These are phyloP conservation scores for Aricia agestis DNA, from an alignment of 1,140 invertebrate genomes.

Conservation along the genomic window DNA sequence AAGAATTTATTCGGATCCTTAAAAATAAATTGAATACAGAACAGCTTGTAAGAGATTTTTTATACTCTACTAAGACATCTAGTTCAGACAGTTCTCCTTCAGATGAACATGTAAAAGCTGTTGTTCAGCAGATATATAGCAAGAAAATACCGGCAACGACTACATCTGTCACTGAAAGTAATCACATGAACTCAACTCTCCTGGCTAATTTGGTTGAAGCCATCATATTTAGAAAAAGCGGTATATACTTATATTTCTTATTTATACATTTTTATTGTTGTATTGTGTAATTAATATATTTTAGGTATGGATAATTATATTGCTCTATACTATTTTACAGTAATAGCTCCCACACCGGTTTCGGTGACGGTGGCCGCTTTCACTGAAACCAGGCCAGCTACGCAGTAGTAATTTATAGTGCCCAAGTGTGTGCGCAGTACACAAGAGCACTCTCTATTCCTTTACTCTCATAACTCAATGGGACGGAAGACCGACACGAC, in stretches of 20 bases:
- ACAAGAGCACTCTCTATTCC: no score
- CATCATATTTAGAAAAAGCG: constrained; percentile 57
- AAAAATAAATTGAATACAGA: constrained; percentile 57
- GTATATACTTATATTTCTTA: constrained; percentile 31
- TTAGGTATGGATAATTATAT: no score
- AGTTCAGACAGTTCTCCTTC: constrained; percentile 35
- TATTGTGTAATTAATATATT: no score
- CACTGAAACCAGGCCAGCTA: no score
- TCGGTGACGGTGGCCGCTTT: no score
- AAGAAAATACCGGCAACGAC: constrained; percentile 44
- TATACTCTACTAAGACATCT: constrained; percentile 33
- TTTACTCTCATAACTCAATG: no score
- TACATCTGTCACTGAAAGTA: constrained; percentile 36
- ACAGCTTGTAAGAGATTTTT: constrained; percentile 47
- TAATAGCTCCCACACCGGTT: no score
- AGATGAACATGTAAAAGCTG: constrained; percentile 52
- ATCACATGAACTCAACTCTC: constrained; percentile 59
- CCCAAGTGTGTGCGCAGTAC: no score
- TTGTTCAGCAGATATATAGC: constrained; percentile 54
- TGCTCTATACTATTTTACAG: no score
- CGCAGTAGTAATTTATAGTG: no score
- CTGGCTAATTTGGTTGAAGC: constrained; percentile 62
- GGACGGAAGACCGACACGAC: no score
- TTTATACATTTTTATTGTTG: no score
- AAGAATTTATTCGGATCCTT: constrained; percentile 57